Conservation (phyloP, 2,113 vertebrate species). For the Theristicus caerulescens region DNA sequence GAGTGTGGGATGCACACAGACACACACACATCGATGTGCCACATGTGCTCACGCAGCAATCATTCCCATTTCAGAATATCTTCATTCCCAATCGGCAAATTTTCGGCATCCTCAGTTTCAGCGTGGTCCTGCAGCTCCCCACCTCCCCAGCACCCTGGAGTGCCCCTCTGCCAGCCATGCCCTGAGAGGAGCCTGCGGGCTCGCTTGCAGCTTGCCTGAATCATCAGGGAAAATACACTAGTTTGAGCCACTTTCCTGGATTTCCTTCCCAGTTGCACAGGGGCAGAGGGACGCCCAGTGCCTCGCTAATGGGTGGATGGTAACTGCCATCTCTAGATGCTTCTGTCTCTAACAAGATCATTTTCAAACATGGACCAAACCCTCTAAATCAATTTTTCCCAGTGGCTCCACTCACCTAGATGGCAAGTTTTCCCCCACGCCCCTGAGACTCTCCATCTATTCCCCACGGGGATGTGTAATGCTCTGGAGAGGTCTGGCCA, state of each 20-base stretch:
- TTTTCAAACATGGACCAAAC: neutral
- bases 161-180: accelerated
- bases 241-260: neutral
- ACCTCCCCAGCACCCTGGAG: neutral
- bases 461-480: neutral
- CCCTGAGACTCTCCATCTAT: neutral
- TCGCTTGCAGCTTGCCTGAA: neutral
- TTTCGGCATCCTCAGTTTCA: neutral
- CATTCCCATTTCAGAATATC: neutral
- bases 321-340: neutral
- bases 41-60: accelerated
- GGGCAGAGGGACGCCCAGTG: neutral
- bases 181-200: neutral
- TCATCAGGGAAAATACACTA: neutral
- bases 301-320: neutral
- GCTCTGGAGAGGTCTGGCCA: neutral
- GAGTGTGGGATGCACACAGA: neutral
- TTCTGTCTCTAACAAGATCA: neutral
- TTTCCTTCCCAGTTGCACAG: neutral
- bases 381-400: neutral
- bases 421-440: neutral
- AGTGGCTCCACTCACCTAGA: neutral
- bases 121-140: neutral
- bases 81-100: accelerated
- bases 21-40: accelerated